Conservation (phyloP, 2,888 invertebrate species). For the Amphipyra tragopoginis region DNA sequence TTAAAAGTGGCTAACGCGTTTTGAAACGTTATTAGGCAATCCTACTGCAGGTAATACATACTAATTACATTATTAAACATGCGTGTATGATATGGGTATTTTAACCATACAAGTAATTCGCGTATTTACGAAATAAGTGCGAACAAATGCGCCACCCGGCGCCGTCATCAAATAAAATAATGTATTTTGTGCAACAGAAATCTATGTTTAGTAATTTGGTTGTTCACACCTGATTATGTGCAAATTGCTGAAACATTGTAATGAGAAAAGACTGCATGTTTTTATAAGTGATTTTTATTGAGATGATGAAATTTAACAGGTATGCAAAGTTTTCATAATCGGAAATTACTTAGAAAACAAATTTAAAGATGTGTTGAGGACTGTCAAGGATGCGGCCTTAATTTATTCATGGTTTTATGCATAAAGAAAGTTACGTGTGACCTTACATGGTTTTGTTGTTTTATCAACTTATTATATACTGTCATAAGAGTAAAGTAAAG, state of each 20-base stretch:
- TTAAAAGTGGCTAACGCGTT: constrained; percentile 29
- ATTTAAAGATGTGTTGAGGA: constrained; percentile 29
- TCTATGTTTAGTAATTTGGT: constrained; percentile 6
- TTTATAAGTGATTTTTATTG: constrained; percentile 7
- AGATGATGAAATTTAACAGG: constrained; percentile 17
- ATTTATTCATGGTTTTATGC: constrained; percentile 26
- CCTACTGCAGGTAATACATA: constrained; percentile 33
- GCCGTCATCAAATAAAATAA: constrained; percentile 7
- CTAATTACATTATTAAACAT: constrained; percentile 44
- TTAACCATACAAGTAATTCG: constrained; percentile 3
- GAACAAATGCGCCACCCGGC: constrained; percentile 6
- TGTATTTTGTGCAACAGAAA: constrained; percentile 14
- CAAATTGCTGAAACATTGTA: constrained; percentile 9
- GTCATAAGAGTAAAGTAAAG: too few species aligned
- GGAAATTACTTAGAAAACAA: constrained; percentile 34
- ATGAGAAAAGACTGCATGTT: constrained; percentile 4
- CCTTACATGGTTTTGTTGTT: background rate
- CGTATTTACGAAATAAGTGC: constrained; percentile 27
- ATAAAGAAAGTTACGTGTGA: constrained; percentile 23
- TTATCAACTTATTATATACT: too few species aligned
- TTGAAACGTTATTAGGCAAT: constrained; percentile 35
- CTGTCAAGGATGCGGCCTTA: constrained; percentile 34
- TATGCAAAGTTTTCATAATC: constrained; percentile 38
- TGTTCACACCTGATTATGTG: constrained; percentile 13
- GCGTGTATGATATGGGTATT: constrained; percentile 16